Percentiles rank a stretch among this genome's conserved stretches.
These are phyloP conservation scores for Drosophila histrio DNA, from an alignment of 2,888 invertebrate genomes.

Conservation along the genomic window DNA sequence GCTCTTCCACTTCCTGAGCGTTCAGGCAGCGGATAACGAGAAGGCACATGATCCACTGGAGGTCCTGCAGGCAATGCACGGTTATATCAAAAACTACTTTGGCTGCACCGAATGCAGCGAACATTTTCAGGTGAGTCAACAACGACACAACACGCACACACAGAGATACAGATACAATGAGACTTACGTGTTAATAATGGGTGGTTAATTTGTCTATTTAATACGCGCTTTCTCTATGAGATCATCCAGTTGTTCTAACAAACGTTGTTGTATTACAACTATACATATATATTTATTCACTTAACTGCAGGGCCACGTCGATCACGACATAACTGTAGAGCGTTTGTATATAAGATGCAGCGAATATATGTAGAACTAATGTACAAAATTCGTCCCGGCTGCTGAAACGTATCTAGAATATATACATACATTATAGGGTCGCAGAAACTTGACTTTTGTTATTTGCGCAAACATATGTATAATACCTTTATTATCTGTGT, in stretches of 20 bases:
- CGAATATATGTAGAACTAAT: background rate
- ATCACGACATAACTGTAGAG: background rate
- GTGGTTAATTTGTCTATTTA: constrained; percentile 3
- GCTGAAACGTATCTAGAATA: background rate
- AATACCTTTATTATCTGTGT: too few relatives aligned
- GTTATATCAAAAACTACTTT: constrained; percentile 96
- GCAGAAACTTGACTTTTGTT: background rate
- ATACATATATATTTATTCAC: background rate
- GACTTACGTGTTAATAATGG: constrained; percentile 14
- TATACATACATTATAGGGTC: background rate
- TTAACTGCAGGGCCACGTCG: background rate
- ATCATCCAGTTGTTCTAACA: constrained; percentile 9
- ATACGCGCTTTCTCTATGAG: constrained; percentile 16
- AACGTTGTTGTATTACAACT: background rate
- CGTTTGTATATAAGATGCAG: background rate
- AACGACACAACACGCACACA: background rate
- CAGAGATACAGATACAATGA: background rate
- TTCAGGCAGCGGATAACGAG: constrained; percentile 87
- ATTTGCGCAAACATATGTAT: background rate
- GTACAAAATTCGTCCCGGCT: background rate
- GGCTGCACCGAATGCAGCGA: constrained; percentile 95
- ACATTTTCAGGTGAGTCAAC: constrained; percentile 89
- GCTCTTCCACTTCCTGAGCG: constrained; percentile 95
- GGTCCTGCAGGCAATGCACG: constrained; percentile 92
- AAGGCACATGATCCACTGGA: constrained; percentile 86